phyloP scores from a whole-genome alignment of 2,113 vertebrate genomes.

The Pluvianellus socialis region DNA sequence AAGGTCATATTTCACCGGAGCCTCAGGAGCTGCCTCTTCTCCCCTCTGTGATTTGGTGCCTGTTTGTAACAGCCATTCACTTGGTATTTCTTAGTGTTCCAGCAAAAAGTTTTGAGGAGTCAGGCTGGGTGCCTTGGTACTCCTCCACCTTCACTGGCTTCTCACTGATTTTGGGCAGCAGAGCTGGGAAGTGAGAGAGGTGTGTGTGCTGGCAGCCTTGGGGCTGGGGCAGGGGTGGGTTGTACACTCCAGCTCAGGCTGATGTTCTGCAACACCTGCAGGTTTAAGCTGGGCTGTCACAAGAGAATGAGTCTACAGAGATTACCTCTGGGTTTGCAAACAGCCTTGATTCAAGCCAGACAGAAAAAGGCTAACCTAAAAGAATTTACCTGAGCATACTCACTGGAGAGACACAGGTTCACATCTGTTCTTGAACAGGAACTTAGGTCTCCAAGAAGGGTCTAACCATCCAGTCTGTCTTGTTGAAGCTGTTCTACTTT shows the following conservation, averaged over 20 bases:
- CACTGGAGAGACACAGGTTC: background rate
- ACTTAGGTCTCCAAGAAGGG: background rate
- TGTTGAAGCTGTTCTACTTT: background rate
- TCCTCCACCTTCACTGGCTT: background rate
- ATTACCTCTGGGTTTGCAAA: background rate
- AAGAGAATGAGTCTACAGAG: background rate
- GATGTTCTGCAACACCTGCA: background rate
- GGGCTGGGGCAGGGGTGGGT: background rate
- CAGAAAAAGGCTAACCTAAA: background rate
- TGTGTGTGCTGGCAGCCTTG: background rate
- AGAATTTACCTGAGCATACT: background rate
- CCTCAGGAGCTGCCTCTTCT: background rate
- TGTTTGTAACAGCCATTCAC: background rate
- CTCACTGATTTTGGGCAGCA: background rate
- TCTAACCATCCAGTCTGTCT: background rate
- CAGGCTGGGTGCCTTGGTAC: background rate
- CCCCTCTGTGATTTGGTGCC: background rate
- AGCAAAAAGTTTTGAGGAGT: background rate
- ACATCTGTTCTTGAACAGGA: background rate
- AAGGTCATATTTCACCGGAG: background rate
- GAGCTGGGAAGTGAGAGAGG: background rate
- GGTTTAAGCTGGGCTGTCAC: background rate
- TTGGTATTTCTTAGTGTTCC: background rate
- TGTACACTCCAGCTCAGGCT: background rate
- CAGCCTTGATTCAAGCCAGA: background rate